Base-by-base conservation (phyloP, 2,888 invertebrate genomes). In the Hydropsyche betteni region DNA sequence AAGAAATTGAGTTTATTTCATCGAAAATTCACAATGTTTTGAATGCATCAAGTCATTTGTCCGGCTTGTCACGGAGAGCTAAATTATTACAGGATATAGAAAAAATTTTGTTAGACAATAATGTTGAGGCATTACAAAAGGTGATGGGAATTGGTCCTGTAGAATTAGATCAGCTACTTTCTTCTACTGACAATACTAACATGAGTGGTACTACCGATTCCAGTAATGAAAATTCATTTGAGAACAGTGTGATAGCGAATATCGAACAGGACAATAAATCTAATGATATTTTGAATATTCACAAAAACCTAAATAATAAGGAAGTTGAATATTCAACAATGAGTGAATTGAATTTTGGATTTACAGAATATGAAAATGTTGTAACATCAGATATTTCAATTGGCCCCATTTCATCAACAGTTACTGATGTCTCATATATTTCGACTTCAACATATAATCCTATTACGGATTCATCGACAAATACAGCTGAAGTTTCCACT, bases 11-110 rank as follows among this genome's bases (percentile, higher is more conserved):
- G 44, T 50, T 75, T 50, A 76, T 75, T 70, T 75, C 77, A 71
- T 70, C 77, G 34, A 69, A 72, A 74, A 53, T 72, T 24, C 64
- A 74, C 58, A 75, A 71, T 74, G 69, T 77, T 71, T 51, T 72
- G 36, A 74, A 68, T 14, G 24, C 69, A 61, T 52, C 44, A 10
- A n/a, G 44, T 69, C 6, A 53, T 51, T n/a, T 68, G 68, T 36
- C 74, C 12, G 82, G 87, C 79, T 81, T 87, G 77, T 86, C 87
- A n/a, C 86, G 85, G 81, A 86, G 87, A 83, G 87, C 88, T 77
- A 84, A 83, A 79, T 85, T 88, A 78, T 83, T 88, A 77, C 84
- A 86, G 82, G 86, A 87, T 85, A 88, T 88, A 74, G 87, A 88
- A 84, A 85, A 87, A 77, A 81, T 88, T 61, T 84, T 88, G 80